Evolutionary conservation across 1,140 invertebrate genomes (phyloP).

Genomic region (Aporrectodea caliginosa): DNA sequence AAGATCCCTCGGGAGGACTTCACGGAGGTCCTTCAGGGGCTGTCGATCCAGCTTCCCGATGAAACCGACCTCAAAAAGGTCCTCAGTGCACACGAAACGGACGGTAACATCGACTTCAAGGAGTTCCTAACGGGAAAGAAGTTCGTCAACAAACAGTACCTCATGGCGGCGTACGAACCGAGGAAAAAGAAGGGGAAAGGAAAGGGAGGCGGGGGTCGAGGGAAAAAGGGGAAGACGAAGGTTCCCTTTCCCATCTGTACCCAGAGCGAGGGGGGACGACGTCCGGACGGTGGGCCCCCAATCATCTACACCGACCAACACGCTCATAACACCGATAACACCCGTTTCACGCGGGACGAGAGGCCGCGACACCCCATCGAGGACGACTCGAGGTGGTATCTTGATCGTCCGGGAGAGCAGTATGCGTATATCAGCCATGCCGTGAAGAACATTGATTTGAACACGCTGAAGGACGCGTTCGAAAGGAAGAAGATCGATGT

Average conservation of each 20-base stretch:
- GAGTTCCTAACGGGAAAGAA: conserved; percentile 55
- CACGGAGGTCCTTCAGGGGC: conserved; percentile 40
- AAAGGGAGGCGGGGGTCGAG: conserved; percentile 42
- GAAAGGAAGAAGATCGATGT: conserved; percentile 47
- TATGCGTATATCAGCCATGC: conserved; percentile 54
- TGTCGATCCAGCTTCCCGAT: conserved; percentile 44
- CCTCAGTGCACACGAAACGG: conserved; percentile 40
- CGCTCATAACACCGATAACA: conserved; percentile 52
- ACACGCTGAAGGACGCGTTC: conserved; percentile 47
- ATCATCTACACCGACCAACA: conserved; percentile 49
- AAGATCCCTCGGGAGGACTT: conserved; percentile 47
- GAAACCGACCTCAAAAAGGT: conserved; percentile 49
- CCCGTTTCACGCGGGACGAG: conserved; percentile 51
- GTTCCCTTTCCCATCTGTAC: conserved; percentile 54
- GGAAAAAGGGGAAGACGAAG: conserved; percentile 54
- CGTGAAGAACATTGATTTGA: conserved; percentile 48
- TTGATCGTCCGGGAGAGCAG: conserved; percentile 50
- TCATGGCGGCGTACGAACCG: conserved; percentile 52
- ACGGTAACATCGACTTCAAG: conserved; percentile 50
- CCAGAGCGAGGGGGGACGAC: conserved; percentile 45
- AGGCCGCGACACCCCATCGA: conserved; percentile 52
- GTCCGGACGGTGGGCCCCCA: conserved; percentile 50
- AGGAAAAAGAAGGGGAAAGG: conserved; percentile 55
- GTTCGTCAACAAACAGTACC: conserved; percentile 54
- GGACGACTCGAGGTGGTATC: conserved; percentile 55